phyloP scores from a whole-genome alignment of 2,113 vertebrate genomes.

The Planiliza haematocheilus region DNA sequence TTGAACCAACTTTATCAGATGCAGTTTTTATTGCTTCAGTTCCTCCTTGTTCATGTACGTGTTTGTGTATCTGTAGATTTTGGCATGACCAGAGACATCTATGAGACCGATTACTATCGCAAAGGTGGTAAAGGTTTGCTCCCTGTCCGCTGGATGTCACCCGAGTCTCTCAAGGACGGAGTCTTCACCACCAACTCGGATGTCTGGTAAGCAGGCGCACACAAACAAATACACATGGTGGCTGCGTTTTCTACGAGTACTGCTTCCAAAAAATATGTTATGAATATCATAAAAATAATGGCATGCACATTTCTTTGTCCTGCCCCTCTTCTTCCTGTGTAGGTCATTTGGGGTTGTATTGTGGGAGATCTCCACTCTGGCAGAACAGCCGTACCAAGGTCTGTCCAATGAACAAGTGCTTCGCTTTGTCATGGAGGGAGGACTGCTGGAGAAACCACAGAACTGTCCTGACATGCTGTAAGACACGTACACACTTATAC shows the following conservation, averaged over 20 bases:
- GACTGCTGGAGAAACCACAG: constrained; percentile 96
- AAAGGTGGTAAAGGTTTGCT: constrained; percentile 98
- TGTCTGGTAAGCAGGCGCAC: constrained; percentile 88
- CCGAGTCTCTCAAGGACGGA: constrained; percentile 96
- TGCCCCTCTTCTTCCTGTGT: neutral
- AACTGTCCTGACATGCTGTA: constrained; percentile 98
- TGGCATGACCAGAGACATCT: constrained; percentile 98
- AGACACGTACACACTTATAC: constrained; percentile 56
- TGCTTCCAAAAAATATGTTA: neutral
- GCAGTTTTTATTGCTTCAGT: neutral
- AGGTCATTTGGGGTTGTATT: constrained; percentile 98
- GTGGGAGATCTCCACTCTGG: constrained; percentile 96
- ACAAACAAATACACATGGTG: neutral
- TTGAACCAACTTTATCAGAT: neutral
- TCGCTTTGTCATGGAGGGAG: constrained; percentile 98
- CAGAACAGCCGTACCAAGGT: constrained; percentile 98
- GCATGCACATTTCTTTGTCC: neutral
- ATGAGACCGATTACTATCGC: constrained; percentile 98
- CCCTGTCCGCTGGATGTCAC: constrained; percentile 99
- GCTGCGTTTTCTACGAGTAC: neutral
- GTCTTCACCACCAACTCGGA: constrained; percentile 98
- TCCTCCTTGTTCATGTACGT: neutral
- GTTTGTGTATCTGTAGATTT: constrained; percentile 86
- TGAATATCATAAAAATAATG: neutral
- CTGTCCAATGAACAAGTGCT: constrained; percentile 99